These are phyloP conservation scores for Drosophila melanosoma DNA, from an alignment of 2,888 invertebrate genomes.

Conservation along the genomic window DNA sequence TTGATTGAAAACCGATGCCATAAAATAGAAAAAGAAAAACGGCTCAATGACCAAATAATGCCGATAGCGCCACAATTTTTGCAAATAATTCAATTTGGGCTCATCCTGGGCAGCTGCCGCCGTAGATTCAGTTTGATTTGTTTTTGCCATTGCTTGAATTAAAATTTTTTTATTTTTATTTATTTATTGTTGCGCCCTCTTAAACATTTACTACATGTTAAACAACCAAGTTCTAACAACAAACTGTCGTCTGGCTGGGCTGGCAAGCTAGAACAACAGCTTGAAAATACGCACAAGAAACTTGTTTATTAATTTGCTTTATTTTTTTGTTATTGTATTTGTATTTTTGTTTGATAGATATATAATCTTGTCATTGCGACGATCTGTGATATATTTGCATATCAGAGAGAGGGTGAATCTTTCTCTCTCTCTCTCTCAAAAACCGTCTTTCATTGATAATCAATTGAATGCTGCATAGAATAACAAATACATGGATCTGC, in stretches of 20 bases:
- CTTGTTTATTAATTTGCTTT: slow-evolving; percentile 70
- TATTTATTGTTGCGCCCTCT: slow-evolving; percentile 22
- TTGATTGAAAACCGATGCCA: slow-evolving; percentile 82
- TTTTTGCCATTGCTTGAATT: slow-evolving; percentile 45
- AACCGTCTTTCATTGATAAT: slow-evolving; percentile 21
- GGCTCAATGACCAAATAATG: slow-evolving; percentile 83
- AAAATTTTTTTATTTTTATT: slow-evolving; percentile 5
- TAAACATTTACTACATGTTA: slow-evolving; percentile 39
- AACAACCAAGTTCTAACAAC: slow-evolving; percentile 71
- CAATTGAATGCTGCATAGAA: slow-evolving; percentile 30
- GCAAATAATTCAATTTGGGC: slow-evolving; percentile 74
- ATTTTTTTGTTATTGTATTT: slow-evolving; percentile 39
- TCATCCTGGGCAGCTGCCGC: slow-evolving; percentile 33
- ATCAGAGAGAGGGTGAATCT: slow-evolving; percentile 6
- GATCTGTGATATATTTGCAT: slow-evolving; percentile 56
- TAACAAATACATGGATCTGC: slow-evolving; percentile 5
- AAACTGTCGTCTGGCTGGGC: slow-evolving; percentile 55
- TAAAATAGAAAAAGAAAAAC: slow-evolving; percentile 83
- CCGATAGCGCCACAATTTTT: slow-evolving; percentile 82
- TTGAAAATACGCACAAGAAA: slow-evolving; percentile 72
- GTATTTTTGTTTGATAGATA: slow-evolving; percentile 46
- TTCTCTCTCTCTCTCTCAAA: slow-evolving; percentile 8
- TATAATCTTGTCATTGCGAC: slow-evolving; percentile 53
- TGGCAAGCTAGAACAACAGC: slow-evolving; percentile 32
- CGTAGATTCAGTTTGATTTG: slow-evolving; percentile 35